Evolutionary conservation across 2,888 invertebrate genomes (phyloP), one percentile per base, ranked within the genome.

Genomic region (Criorhina ranunculi): DNA sequence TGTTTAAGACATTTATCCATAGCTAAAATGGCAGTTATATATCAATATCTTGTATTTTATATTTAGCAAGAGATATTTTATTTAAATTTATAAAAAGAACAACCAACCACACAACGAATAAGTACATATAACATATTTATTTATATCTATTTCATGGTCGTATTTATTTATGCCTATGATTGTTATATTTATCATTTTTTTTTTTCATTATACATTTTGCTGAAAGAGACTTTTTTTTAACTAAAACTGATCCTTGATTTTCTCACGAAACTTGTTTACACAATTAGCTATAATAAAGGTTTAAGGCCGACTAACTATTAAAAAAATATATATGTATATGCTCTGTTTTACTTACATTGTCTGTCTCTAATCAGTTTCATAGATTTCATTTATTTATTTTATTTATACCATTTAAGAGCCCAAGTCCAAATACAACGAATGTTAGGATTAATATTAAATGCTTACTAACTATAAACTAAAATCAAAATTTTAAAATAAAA

Each of bases 361-460:
- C 31, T 64, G 57, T 70, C 49, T 70, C 46, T 29, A 62, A 64
- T 60, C 15, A 49, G 44, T 57, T 37, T 57, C 57, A 55, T 69
- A 15, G 24, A 57, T 60, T 81, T 69, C 69, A 70, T 81, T 69
- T 69, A 75, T 75, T 69, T 75, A 75, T 75, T 67, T 73, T 66
- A 60, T 57, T 75, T 64, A 53, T 67, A 49, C 17, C 46, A 60
- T 53, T 31, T 75, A 76, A 69, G 69, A 69, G 55, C 62, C 69
- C 49, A 81, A 81, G 60, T 81, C 69, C 62, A 81, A 69, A 69
- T 69, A 81, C 81, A 81, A 81, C 81, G 81, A 81, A 81, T 81
- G 9, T 57, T 70, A 78, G 57, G 33, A 70, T 55, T 62, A 44
- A 37, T 40, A 55, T 57, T n/a, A 69, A 62, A 53, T 51, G 72